Base-by-base conservation (phyloP, 2,888 invertebrate genomes). In the Caenorhabditis sp. region DNA sequence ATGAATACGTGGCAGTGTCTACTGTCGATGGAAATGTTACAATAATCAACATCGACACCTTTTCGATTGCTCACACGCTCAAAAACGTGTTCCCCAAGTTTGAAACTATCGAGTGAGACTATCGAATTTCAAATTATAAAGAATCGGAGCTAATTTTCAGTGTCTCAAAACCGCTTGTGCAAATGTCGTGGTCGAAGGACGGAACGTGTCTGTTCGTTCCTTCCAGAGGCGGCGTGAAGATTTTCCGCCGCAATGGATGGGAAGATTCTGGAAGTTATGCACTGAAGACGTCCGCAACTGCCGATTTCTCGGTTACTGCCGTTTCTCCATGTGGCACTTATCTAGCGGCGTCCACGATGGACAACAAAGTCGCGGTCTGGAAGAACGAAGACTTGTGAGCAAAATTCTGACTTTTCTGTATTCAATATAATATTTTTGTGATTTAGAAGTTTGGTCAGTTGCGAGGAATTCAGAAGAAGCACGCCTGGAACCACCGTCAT, bases 1-100 rank as follows among this genome's bases (percentile, higher is more conserved):
- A 70, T 6, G 59, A 65, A 20, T 74, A 37, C 24, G 39, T 78
- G n/a, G 80, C 78, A 0, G 75, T 80, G 0, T 66, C 80, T 2
- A 56, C 80, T 4, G 58, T 71, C n/a, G 78, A 80, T 55, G 80
- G 80, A 15, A 43, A 48, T 11, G 71, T 80, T 4, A 68, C 72
- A 4, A 53, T 80, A 2, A 41, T 80, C 9, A 24, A 52, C 15
- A 20, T 71, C 1, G 55, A 66, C 1, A 35, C 27, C 4, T 68
- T 71, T 15, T 66, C 70, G 7, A 46, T 61, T 7, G 63, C 37
- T 0, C 39, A 53, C 20, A 52, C 56, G 2, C 9, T 78, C 1
- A 48, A 50, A 1, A 62, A 74, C 15, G 61, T 71, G 5, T 80
- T 80, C 26, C 27, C 71, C 1, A 58, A 56, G 2, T 76, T 80